These are phyloP conservation scores for Nomada lathburiana DNA, from an alignment of 2,888 invertebrate genomes.

Conservation along the genomic window DNA sequence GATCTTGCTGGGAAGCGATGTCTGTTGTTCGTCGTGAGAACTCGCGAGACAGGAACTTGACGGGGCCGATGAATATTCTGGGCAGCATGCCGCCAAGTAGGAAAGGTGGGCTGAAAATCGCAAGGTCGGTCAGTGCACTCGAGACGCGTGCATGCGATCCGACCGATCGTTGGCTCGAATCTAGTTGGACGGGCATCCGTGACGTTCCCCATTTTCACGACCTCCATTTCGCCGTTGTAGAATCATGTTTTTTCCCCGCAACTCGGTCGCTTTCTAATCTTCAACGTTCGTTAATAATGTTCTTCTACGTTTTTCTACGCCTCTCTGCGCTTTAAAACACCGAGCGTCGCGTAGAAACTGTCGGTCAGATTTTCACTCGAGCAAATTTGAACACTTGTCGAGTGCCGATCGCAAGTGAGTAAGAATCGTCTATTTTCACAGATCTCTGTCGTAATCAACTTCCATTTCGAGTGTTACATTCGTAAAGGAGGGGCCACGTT, in stretches of 20 bases:
- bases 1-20: background rate
- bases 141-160: constrained; percentile 52
- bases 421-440: background rate
- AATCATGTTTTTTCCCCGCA: constrained; percentile 4
- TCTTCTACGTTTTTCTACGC: no score
- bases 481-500: background rate
- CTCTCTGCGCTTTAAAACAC: no score
- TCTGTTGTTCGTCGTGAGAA: constrained; percentile 41
- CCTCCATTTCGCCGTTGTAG: constrained; percentile 9
- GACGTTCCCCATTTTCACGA: constrained; percentile 27
- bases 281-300: no score
- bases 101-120: constrained; percentile 74
- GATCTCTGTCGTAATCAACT: background rate
- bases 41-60: constrained; percentile 32
- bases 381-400: background rate
- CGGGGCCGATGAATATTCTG: constrained; percentile 66
- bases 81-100: constrained; percentile 57
- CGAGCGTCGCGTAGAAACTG: background rate
- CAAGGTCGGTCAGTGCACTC: constrained; percentile 78
- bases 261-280: constrained; percentile 34
- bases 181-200: constrained; percentile 32
- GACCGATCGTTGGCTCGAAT: constrained; percentile 57
- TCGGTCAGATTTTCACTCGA: background rate
- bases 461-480: background rate
- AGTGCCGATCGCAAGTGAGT: no score